phyloP scores from a whole-genome alignment of 2,888 invertebrate genomes.

The Lomographa bimaculata region DNA sequence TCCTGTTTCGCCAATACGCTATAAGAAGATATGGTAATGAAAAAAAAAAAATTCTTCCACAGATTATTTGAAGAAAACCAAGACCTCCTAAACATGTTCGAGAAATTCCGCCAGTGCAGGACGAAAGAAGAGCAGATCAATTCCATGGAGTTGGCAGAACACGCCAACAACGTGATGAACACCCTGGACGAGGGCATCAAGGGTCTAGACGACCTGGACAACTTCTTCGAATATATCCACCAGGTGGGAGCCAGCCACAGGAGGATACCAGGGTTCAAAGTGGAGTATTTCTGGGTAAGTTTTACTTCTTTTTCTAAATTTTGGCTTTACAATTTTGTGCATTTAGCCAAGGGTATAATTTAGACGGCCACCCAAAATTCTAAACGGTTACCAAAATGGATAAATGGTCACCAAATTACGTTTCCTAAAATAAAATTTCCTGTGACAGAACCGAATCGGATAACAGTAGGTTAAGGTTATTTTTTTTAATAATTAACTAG shows the following conservation, averaged over 20 bases:
- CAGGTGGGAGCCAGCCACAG: slow-evolving; percentile 93
- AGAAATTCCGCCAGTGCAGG: slow-evolving; percentile 90
- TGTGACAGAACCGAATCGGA: too few species aligned
- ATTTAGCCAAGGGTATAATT: too few species aligned
- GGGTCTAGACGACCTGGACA: slow-evolving; percentile 92
- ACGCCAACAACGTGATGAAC: slow-evolving; percentile 94
- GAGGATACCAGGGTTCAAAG: slow-evolving; percentile 93
- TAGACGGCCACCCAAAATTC: too few species aligned
- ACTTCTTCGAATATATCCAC: slow-evolving; percentile 91
- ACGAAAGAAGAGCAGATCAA: slow-evolving; percentile 92
- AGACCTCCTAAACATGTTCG: slow-evolving; percentile 90
- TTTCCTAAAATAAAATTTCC: too few species aligned
- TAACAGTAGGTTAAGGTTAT: too few species aligned
- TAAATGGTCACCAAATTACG: too few species aligned
- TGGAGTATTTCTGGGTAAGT: slow-evolving; percentile 94
- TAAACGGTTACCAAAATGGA: too few species aligned
- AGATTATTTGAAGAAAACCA: slow-evolving; percentile 94
- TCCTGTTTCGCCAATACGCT: too few species aligned
- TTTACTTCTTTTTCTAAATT: slow-evolving; percentile 1
- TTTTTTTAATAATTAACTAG: too few species aligned
- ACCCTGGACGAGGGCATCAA: slow-evolving; percentile 95
- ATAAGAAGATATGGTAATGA: too few species aligned
- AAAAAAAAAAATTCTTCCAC: too few species aligned
- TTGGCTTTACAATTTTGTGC: too few species aligned
- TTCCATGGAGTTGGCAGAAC: slow-evolving; percentile 92